Percentiles rank a stretch among this genome's conserved stretches.
Conservation (phyloP, 2,888 invertebrate species). For the Agrochola lychnidis region DNA sequence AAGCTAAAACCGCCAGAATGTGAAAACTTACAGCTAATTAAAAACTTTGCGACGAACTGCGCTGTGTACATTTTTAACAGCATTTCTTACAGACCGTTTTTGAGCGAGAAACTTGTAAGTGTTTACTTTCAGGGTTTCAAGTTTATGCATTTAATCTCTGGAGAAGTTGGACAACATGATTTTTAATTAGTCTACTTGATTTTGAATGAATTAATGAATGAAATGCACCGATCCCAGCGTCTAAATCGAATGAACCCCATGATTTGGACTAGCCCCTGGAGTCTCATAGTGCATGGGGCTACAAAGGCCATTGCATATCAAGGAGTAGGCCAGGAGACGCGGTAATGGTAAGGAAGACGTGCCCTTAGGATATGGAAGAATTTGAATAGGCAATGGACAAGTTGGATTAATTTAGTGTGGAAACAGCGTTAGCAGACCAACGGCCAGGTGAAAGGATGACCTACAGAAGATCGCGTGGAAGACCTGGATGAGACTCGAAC, state of each 20-base stretch:
- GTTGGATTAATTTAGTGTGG: neutral
- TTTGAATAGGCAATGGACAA: too few relatives aligned
- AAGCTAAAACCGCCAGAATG: conserved; percentile 47
- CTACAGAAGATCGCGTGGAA: neutral
- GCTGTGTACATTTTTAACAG: conserved; percentile 63
- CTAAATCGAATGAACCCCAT: too few relatives aligned
- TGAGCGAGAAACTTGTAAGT: conserved; percentile 55
- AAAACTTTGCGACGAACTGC: conserved; percentile 61
- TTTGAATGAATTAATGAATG: neutral
- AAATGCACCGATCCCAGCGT: too few relatives aligned
- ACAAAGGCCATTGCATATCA: too few relatives aligned
- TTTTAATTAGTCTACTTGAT: conserved; percentile 28
- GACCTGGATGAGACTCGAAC: neutral
- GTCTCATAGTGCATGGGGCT: too few relatives aligned
- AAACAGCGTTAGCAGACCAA: neutral
- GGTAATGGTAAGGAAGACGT: too few relatives aligned
- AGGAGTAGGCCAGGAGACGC: too few relatives aligned
- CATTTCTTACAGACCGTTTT: conserved; percentile 53
- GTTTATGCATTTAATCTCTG: conserved; percentile 44
- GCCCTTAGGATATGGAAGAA: too few relatives aligned
- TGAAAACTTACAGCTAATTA: conserved; percentile 62
- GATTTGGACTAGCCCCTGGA: too few relatives aligned
- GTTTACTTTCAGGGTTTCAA: conserved; percentile 41
- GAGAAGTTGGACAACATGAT: conserved; percentile 15
- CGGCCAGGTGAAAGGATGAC: neutral